phyloP scores from a whole-genome alignment of 2,797 vertebrate species.

The Phataginus tricuspis region DNA sequence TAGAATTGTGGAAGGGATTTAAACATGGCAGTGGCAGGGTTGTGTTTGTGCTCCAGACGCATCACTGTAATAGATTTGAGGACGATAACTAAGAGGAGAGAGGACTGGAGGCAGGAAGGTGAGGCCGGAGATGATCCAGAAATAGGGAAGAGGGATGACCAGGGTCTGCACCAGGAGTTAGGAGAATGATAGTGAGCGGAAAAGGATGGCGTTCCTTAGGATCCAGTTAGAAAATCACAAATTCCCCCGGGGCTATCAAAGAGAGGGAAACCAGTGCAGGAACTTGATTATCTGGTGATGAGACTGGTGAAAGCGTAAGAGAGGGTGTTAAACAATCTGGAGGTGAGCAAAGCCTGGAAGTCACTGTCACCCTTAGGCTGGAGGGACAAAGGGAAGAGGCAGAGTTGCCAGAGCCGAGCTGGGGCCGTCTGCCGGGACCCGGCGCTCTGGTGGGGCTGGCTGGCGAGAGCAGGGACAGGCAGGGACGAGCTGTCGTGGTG shows the following conservation, averaged over 20 bases:
- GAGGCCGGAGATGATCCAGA: background rate
- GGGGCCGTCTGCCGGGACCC: background rate
- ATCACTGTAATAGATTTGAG: background rate
- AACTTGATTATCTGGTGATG: background rate
- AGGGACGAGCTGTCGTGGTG: background rate
- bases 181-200: fast-evolving
- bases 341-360: background rate
- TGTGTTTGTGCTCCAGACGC: background rate
- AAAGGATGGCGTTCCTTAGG: background rate
- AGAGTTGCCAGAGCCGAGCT: background rate
- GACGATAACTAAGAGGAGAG: background rate
- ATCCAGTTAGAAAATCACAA: background rate
- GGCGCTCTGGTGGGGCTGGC: background rate
- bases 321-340: background rate
- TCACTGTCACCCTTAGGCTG: background rate
- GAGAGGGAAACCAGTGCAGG: background rate
- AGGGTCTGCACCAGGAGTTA: background rate
- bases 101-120: background rate
- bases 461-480: too few species aligned
- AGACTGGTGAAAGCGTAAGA: background rate
- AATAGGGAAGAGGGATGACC: too few species aligned
- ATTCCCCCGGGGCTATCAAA: background rate
- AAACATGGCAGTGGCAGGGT: background rate
- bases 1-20: background rate
- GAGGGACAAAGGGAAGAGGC: background rate